Evolutionary conservation across 1,140 invertebrate genomes (phyloP), one percentile per base, ranked within the genome.

Genomic region (Antheraea mylitta): DNA sequence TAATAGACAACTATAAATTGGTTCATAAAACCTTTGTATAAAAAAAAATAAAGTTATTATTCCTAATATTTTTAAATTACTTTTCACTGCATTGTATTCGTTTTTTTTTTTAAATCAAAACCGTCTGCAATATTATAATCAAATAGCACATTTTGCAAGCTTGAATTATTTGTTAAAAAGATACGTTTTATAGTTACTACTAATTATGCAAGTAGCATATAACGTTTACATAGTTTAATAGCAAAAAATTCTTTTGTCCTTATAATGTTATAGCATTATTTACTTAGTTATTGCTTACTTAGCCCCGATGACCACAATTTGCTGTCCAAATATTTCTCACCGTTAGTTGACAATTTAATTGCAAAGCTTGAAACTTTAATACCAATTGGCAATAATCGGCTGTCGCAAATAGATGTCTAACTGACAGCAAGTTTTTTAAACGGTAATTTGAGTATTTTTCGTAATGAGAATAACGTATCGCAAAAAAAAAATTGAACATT

Each of bases 151-250:
- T 68, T 68, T 65, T 74, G 45, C 64, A 74, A 69, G 38, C 59
- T 71, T 74, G 73, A 79, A 73, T 74, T 77, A 79, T 79, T 71
- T 69, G 65, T 76, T 76, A 69, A 65, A 68, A 69, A 73, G 63
- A 72, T 68, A 65, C 48, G 42, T 66, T 71, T 71, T 74, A 67
- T 74, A 78, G 72, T 72, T 70, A 74, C 64, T 74, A 79, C 73
- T 76, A 76, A 71, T 76, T 76, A 76, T 76, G 69, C 45, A 13
- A 53, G 16, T 71, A 71, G 62, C 71, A 74, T 76, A 66, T 78
- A 72, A 72, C 73, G 69, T 74, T 30, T 71, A 71, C 63, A 66
- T 68, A 61, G 71, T 72, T 67, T 63, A 38, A 62, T 38, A 37
- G 38, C n/a, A 60, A 64, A 60, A 22, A 71, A 48, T 7, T 8